Evolutionary conservation across 1,140 invertebrate species (phyloP), one percentile per base, ranked within the genome.

Genomic region (Tribolium castaneum): DNA sequence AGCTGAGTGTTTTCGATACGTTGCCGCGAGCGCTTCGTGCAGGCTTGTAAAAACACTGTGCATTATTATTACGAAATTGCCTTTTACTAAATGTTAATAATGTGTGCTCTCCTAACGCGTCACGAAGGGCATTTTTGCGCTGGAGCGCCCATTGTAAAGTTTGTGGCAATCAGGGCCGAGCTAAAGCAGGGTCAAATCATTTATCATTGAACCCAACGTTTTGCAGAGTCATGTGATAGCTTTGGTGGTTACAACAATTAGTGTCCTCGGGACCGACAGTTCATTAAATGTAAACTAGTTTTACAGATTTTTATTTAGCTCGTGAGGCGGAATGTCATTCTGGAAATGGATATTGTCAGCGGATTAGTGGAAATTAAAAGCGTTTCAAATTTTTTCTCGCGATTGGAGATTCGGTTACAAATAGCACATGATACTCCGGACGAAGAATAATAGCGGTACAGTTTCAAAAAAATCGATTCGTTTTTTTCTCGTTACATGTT

Each of bases 171-270:
- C 35, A 30, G 74, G 54, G 35, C 34, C 50, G 45, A 35, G 54
- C n/a, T 52, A n/a, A 34, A 76, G 45, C 49, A 14, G 75, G 75
- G 45, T 70, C 39, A 76, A 76, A 76, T 76, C 59, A 76, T 76
- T 76, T 76, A 76, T 76, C 75, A 76, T 70, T 76, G 71, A 73
- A 73, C 62, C 30, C 66, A 50, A 56, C 59, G 66, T 70, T 62
- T 76, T 76, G 75, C 75, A 76, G 51, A 76, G 75, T 76, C 75
- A 76, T 76, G 75, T 70, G 66, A 76, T 76, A 76, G 75, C 75
- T 76, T 76, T 70, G 50, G 75, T 70, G 75, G 75, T 76, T 76
- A 70, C 75, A 66, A 66, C 75, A 76, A 76, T 76, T 76, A 76
- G 75, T 76, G 75, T 70, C 59, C 75, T 76, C 62, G 56, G 62